Conservation (phyloP, 2,113 vertebrate genomes). For the Archilochus colubris region DNA sequence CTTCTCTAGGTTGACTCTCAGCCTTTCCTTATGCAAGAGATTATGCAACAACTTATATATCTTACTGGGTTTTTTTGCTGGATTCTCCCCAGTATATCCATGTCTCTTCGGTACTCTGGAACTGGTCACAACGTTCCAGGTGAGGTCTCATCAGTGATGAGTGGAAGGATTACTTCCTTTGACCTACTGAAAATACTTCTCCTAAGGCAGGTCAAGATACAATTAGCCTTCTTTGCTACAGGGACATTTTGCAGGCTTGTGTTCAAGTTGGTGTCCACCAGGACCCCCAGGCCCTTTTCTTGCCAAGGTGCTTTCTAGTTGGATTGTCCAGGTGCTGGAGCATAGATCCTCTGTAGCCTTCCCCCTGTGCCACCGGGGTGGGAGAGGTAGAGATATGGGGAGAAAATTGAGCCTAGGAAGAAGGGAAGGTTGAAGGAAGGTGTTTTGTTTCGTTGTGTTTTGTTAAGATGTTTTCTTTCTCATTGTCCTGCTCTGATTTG, state of each 20-base stretch:
- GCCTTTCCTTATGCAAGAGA: neutral
- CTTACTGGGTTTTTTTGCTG: neutral
- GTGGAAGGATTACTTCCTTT: neutral
- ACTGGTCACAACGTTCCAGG: neutral
- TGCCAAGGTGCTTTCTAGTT: neutral
- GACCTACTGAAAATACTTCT: too few relatives aligned
- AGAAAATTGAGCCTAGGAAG: neutral
- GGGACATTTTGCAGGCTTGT: neutral
- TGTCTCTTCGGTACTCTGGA: neutral
- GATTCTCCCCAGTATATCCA: neutral
- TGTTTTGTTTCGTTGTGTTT: too few relatives aligned
- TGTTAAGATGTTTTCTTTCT: neutral
- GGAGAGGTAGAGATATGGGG: neutral
- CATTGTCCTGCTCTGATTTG: neutral
- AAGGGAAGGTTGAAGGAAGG: too few relatives aligned
- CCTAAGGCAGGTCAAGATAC: neutral
- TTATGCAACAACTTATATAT: neutral
- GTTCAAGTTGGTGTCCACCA: neutral
- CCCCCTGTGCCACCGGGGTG: fast-evolving
- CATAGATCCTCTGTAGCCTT: neutral
- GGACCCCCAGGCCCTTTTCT: neutral
- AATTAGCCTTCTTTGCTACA: neutral
- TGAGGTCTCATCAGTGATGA: neutral
- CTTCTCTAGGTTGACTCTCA: neutral
- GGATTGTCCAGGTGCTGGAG: fast-evolving